phyloP scores from a whole-genome alignment of 2,888 invertebrate genomes.

The Erebia epiphron region DNA sequence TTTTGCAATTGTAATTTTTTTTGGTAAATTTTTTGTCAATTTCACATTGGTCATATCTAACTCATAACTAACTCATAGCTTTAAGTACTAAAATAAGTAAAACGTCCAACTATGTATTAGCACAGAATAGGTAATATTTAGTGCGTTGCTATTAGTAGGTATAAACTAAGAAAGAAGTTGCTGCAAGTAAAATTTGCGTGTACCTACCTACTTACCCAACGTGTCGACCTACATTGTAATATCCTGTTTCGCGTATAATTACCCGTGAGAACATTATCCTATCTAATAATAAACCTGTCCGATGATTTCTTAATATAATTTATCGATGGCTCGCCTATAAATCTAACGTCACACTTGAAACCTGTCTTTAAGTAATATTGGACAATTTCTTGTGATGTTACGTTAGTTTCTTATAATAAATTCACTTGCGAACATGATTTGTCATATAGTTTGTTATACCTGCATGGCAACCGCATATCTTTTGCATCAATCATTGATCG shows the following conservation, averaged over 20 bases:
- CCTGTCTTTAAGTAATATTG: conserved; percentile 7
- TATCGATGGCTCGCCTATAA: conserved; percentile 20
- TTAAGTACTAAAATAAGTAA: too few relatives aligned
- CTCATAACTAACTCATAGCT: too few relatives aligned
- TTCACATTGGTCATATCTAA: too few relatives aligned
- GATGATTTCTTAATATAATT: conserved; percentile 26
- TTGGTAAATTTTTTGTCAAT: too few relatives aligned
- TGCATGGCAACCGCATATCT: too few relatives aligned
- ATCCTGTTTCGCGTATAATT: conserved; percentile 18
- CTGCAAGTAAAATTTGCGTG: conserved; percentile 5
- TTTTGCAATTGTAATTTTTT: too few relatives aligned
- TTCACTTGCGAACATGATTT: background rate
- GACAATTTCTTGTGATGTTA: background rate
- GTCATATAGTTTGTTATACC: background rate
- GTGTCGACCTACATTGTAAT: conserved; percentile 23
- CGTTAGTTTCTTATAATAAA: background rate
- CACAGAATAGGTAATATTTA: too few relatives aligned
- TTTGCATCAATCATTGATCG: too few relatives aligned
- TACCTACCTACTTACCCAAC: background rate
- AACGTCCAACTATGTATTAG: too few relatives aligned
- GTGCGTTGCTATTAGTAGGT: too few relatives aligned
- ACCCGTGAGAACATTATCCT: conserved; percentile 31
- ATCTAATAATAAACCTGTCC: conserved; percentile 31
- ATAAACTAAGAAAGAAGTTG: background rate
- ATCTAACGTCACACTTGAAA: conserved; percentile 14